These are phyloP conservation scores for Ophioninae sp. DNA, from an alignment of 2,888 invertebrate genomes.

Conservation along the genomic window DNA sequence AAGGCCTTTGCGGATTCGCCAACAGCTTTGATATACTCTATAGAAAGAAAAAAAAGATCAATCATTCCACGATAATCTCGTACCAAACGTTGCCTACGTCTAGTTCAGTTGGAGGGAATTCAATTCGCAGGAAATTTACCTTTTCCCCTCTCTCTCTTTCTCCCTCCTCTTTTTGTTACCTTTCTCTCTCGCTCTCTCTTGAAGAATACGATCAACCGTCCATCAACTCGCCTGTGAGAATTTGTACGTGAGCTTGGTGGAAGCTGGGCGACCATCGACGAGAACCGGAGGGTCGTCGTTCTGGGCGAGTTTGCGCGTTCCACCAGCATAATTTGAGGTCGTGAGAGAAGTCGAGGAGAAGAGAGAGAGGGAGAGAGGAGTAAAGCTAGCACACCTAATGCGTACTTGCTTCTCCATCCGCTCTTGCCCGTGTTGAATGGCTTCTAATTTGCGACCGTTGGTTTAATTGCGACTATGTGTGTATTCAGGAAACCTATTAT, in stretches of 20 bases:
- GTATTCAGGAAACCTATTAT: slow-evolving; percentile 61
- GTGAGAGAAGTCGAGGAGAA: background rate
- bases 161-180: background rate
- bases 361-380: background rate
- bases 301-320: slow-evolving; percentile 28
- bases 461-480: slow-evolving; percentile 65
- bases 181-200: background rate
- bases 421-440: slow-evolving; percentile 65
- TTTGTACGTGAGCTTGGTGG: slow-evolving; percentile 7
- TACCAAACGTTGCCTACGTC: too few species aligned
- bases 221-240: slow-evolving; percentile 37
- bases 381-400: slow-evolving; percentile 21
- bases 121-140: background rate
- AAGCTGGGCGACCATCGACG: background rate
- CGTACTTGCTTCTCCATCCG: slow-evolving; percentile 33
- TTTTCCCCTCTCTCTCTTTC: background rate
- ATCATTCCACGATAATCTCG: too few species aligned
- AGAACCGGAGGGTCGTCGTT: slow-evolving; percentile 12
- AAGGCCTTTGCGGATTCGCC: too few species aligned
- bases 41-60: too few species aligned
- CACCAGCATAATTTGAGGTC: slow-evolving; percentile 29
- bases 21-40: too few species aligned
- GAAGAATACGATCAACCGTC: slow-evolving; percentile 4
- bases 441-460: slow-evolving; percentile 71
- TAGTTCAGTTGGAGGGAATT: background rate